Evolutionary conservation across 1,140 invertebrate species (phyloP).

Genomic region (Charaxes varanes): DNA sequence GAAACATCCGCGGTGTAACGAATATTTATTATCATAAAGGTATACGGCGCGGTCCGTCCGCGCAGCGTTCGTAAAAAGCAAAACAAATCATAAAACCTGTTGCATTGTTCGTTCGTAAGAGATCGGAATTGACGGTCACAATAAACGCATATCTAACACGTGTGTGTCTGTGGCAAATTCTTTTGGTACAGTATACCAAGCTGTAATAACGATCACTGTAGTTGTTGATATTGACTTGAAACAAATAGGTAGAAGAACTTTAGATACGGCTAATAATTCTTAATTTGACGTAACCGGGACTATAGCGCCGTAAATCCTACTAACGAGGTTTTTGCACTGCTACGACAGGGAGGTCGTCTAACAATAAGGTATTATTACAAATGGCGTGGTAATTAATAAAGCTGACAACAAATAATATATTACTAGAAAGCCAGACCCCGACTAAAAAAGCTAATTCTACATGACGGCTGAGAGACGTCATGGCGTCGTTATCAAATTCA

Average conservation of each 20-base stretch:
- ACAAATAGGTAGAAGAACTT: too few relatives aligned
- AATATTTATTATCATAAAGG: constrained; percentile 13
- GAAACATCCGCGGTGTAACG: constrained; percentile 13
- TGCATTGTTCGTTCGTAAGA: constrained; percentile 62
- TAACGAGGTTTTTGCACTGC: too few relatives aligned
- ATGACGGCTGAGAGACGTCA: constrained; percentile 37
- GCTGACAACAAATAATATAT: constrained; percentile 13
- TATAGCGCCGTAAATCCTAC: too few relatives aligned
- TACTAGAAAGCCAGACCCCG: constrained; percentile 41
- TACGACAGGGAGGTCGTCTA: too few relatives aligned
- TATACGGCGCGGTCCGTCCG: constrained; percentile 8
- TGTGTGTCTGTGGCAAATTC: constrained; percentile 39
- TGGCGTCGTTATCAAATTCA: constrained; percentile 50
- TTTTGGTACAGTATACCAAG: too few relatives aligned
- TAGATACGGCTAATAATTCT: too few relatives aligned
- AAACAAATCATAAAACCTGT: constrained; percentile 60
- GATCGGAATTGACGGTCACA: constrained; percentile 35
- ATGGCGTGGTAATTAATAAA: constrained; percentile 16
- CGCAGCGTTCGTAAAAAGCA: constrained; percentile 37
- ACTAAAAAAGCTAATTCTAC: constrained; percentile 34
- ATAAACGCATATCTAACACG: constrained; percentile 53
- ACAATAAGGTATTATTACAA: not conserved
- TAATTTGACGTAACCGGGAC: too few relatives aligned
- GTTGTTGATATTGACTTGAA: too few relatives aligned
- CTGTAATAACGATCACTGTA: too few relatives aligned